Evolutionary conservation across 2,113 vertebrate species (phyloP).

Genomic region (Panurus biarmicus): DNA sequence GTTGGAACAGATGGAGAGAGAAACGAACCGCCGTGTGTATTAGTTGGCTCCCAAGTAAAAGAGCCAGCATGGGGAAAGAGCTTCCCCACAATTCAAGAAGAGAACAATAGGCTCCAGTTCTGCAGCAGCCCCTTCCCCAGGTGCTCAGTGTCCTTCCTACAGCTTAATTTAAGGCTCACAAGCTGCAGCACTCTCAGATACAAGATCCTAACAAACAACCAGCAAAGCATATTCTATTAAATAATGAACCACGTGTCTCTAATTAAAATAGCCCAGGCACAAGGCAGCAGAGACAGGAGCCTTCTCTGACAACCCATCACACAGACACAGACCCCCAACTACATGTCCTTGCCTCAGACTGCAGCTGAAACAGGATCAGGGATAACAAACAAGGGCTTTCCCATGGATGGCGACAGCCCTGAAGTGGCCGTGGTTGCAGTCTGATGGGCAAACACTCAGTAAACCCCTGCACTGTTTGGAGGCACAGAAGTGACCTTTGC

Average conservation of each 20-base stretch:
- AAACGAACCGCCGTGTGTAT: background rate
- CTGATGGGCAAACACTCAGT: accelerated
- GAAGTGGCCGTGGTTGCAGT: accelerated
- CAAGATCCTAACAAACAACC: background rate
- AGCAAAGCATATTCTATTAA: background rate
- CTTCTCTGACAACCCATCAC: background rate
- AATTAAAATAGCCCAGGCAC: background rate
- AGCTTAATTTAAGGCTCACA: background rate
- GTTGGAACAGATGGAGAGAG: constrained; percentile 56
- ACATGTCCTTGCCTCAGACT: background rate
- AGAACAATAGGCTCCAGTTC: background rate
- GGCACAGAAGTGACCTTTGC: background rate
- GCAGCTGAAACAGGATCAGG: background rate
- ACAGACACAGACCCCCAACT: accelerated
- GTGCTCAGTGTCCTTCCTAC: background rate
- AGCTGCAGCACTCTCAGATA: background rate
- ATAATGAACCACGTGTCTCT: background rate
- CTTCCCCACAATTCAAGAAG: background rate
- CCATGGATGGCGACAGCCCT: background rate
- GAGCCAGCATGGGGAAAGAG: background rate
- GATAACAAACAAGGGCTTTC: background rate
- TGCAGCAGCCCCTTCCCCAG: background rate
- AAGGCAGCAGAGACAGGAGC: background rate
- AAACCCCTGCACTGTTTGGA: background rate
- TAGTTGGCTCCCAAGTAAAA: constrained; percentile 24